These are phyloP conservation scores for Zoanthus sansibaricus DNA, from an alignment of 92 coral and sea anemone species.

Conservation along the genomic window DNA sequence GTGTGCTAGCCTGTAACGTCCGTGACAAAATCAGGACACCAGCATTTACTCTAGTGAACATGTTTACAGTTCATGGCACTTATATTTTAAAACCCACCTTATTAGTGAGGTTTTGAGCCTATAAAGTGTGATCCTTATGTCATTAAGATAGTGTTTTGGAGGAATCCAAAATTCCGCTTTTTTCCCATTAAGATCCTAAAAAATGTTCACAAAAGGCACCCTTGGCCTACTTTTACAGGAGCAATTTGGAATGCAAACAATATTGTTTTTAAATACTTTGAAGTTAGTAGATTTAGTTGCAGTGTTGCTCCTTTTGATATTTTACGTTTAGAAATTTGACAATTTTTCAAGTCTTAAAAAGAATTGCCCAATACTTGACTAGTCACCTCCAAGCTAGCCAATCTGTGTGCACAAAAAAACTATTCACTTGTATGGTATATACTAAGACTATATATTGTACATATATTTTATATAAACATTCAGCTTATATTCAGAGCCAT, in stretches of 20 bases:
- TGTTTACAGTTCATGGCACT: neutral
- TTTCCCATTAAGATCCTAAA: neutral
- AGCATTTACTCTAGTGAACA: neutral
- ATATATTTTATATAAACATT: too few species aligned
- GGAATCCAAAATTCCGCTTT: neutral
- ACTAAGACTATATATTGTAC: neutral
- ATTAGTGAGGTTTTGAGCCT: slow-evolving; percentile 15
- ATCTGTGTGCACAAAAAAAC: too few species aligned
- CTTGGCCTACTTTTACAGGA: neutral
- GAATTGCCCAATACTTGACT: too few species aligned
- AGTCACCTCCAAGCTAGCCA: too few species aligned
- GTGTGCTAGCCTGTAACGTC: neutral
- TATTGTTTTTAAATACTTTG: neutral
- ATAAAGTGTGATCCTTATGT: slow-evolving; percentile 18
- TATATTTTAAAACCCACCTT: slow-evolving; percentile 6
- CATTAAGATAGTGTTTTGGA: neutral
- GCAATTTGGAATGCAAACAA: neutral
- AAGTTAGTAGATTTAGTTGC: neutral
- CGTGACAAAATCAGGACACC: neutral
- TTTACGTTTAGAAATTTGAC: too few species aligned
- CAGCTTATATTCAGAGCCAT: neutral
- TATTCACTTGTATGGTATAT: too few species aligned
- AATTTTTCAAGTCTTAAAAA: too few species aligned
- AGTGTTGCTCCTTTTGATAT: neutral
- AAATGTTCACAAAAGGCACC: neutral